Percentiles rank a stretch among this genome's conserved stretches.
Conservation (phyloP, 2,797 vertebrate species). For the Poeciliopsis gracilis region DNA sequence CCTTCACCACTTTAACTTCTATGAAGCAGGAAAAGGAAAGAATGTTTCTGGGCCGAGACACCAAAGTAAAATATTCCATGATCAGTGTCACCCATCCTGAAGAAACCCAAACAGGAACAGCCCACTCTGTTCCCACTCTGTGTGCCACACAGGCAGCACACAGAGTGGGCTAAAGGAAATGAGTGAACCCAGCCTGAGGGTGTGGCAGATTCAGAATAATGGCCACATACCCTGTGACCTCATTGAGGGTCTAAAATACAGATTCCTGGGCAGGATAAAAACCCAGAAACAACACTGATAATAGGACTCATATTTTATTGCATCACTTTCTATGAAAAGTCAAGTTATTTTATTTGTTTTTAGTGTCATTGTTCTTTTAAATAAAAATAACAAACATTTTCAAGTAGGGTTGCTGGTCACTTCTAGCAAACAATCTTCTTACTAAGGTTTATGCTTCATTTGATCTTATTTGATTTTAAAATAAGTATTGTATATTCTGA, state of each 20-base stretch:
- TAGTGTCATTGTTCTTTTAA: not conserved
- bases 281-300: not conserved
- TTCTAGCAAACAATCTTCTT: not conserved
- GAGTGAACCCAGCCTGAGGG: constrained; percentile 48
- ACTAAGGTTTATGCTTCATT: not conserved
- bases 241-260: constrained; percentile 14
- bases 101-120: constrained; percentile 80
- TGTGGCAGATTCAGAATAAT: constrained; percentile 28
- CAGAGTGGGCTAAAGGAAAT: constrained; percentile 66
- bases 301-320: not conserved
- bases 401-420: not conserved
- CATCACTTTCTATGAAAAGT: not conserved
- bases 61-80: constrained; percentile 55
- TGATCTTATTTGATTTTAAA: not conserved
- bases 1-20: constrained; percentile 7
- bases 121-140: too few relatives aligned
- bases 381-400: not conserved
- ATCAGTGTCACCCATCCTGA: constrained; percentile 49
- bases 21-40: constrained; percentile 43
- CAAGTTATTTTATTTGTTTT: not conserved
- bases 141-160: constrained; percentile 40
- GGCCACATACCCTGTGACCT: constrained; percentile 30
- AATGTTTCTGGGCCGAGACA: constrained; percentile 39
- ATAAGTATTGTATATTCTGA: not conserved
- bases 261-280: not conserved